Base-by-base conservation (phyloP, 2,113 vertebrate genomes). In the Tautogolabrus adspersus region DNA sequence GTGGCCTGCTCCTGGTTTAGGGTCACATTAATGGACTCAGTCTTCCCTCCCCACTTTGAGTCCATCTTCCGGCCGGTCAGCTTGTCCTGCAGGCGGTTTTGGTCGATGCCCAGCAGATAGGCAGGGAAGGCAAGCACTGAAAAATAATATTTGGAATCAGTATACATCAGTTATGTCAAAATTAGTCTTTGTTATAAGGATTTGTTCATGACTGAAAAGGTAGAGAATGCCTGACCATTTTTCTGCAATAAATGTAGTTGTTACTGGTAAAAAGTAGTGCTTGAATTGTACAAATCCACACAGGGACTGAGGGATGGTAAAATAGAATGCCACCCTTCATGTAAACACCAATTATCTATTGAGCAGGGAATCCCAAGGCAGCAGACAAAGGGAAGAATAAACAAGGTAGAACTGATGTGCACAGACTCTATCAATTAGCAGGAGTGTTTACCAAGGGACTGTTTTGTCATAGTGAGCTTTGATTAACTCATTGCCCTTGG, bases 1-100 rank as follows among this genome's bases (percentile, higher is more conserved):
- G 95, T 95, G 0, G 98, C 97, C 91, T 99, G 98, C 81, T 99
- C 97, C 85, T 96, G 95, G 8, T 97, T 98, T 78, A 99, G 94
- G 19, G 98, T 99, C 79, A 99, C 97, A 0, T 96, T 91, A 21
- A 99, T 99, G 81, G 96, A 97, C 91, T 98, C 98, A 0, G 94
- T 94, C 85, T 96, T 97, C 11, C 97, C 97, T 0, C 95, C 97
- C 97, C 98, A 98, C 81, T 97, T 98, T 77, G 97, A 98, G 85
- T 98, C 97, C 97, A 99, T 99, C 89, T 97, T 96, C 12, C 97
- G 94, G 87, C 98, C 97, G 83, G 97, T 99, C 73, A 99, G 92
- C 87, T 99, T 99, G 72, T 97, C 95, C 55, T 98, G 95, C 57
- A 99, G 95, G 2, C 97, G 94, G 18, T 47, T 76, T 38, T 94